phyloP scores from a whole-genome alignment of 2,888 invertebrate genomes.

The Nemotelus nigrinus region DNA sequence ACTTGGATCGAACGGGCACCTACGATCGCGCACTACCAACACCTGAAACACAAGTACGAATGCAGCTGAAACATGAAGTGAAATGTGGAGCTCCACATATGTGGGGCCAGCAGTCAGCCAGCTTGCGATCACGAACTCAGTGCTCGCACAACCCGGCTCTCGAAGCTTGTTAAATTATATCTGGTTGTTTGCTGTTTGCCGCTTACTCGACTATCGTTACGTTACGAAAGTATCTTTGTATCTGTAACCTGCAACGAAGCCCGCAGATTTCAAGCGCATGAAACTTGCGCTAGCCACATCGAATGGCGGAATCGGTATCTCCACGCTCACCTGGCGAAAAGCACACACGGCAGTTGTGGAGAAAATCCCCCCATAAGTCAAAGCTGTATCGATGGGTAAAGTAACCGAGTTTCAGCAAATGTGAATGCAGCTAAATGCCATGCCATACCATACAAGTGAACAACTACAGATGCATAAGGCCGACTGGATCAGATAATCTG shows the following conservation, averaged over 20 bases:
- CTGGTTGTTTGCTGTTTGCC: neutral
- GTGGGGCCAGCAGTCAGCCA: slow-evolving; percentile 2
- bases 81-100: slow-evolving; percentile 12
- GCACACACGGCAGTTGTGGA: neutral
- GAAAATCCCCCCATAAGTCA: neutral
- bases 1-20: neutral
- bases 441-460: neutral
- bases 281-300: neutral
- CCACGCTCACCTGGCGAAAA: slow-evolving; percentile 32
- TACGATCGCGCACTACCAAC: slow-evolving; percentile 38
- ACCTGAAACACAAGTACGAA: slow-evolving; percentile 29
- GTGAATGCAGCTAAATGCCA: neutral
- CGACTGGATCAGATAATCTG: slow-evolving; percentile 9
- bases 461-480: neutral
- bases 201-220: neutral
- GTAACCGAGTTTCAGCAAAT: neutral
- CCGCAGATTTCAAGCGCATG: slow-evolving; percentile 6
- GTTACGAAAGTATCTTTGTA: slow-evolving; percentile 16
- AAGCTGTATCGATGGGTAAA: neutral
- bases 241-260: slow-evolving; percentile 12
- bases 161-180: neutral
- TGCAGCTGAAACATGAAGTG: neutral
- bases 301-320: slow-evolving; percentile 20
- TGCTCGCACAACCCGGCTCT: slow-evolving; percentile 27
- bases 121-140: slow-evolving; percentile 35